Evolutionary conservation across 2,888 invertebrate species (phyloP).

Genomic region (Apamea sordens): DNA sequence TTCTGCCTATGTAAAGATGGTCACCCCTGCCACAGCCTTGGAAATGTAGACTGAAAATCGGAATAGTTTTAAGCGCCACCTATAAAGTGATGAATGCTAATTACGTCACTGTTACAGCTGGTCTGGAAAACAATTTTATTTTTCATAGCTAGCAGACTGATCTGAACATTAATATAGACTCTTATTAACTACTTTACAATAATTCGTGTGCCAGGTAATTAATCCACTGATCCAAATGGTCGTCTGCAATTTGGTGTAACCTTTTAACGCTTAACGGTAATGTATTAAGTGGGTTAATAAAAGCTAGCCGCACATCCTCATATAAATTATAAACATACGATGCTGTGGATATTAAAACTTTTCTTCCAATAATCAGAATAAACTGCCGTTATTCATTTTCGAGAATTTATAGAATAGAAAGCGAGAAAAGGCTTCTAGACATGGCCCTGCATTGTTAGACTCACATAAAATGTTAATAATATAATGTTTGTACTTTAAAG

Average conservation of each 20-base stretch:
- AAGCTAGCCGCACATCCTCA: background rate
- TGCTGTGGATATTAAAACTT: no score
- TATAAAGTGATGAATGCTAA: background rate
- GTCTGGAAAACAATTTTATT: background rate
- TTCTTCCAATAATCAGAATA: no score
- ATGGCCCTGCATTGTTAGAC: no score
- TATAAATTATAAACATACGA: no score
- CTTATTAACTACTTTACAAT: background rate
- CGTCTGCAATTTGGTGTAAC: conserved; percentile 10
- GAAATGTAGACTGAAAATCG: background rate
- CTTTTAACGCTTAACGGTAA: background rate
- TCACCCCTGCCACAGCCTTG: background rate
- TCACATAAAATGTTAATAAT: no score
- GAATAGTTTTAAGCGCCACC: background rate
- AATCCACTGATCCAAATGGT: conserved; percentile 4
- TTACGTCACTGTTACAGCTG: background rate
- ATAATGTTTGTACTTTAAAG: no score
- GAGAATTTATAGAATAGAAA: no score
- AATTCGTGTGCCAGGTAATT: background rate
- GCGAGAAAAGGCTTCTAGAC: no score
- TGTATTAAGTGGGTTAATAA: background rate
- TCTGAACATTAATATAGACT: background rate
- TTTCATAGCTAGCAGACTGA: background rate
- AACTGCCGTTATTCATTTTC: no score
- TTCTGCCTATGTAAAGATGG: no score